Evolutionary conservation across 1,140 invertebrate genomes (phyloP).

Genomic region (Orius insidiosus): DNA sequence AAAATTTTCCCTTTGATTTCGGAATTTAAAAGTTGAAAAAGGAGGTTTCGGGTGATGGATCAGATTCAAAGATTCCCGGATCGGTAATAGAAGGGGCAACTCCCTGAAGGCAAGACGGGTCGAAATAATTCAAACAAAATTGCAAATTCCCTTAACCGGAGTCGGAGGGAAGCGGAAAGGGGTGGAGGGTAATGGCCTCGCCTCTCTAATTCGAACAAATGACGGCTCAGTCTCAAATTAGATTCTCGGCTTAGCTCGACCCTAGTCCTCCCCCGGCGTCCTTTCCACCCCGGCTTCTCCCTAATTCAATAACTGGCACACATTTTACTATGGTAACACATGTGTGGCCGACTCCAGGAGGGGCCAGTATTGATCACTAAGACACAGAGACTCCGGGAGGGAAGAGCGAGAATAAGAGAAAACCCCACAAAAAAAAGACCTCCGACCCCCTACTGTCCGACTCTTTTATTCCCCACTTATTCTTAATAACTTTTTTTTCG

Average conservation of each 20-base stretch:
- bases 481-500: too few relatives aligned
- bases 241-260: slow-evolving; percentile 14
- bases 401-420: too few relatives aligned
- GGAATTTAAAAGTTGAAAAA: neutral
- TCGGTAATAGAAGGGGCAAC: neutral
- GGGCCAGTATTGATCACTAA: slow-evolving; percentile 9
- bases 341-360: slow-evolving; percentile 13
- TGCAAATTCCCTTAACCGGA: slow-evolving; percentile 18
- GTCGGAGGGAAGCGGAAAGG: neutral
- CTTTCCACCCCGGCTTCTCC: slow-evolving; percentile 7
- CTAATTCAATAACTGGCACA: slow-evolving; percentile 22
- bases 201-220: slow-evolving; percentile 21
- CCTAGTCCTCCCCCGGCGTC: slow-evolving; percentile 2
- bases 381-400: slow-evolving; percentile 5
- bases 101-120: neutral
- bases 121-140: slow-evolving; percentile 20
- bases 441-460: too few relatives aligned
- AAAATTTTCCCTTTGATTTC: too few relatives aligned
- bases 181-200: slow-evolving; percentile 11
- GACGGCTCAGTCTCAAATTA: slow-evolving; percentile 20
- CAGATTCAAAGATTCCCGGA: neutral
- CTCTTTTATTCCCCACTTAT: too few relatives aligned
- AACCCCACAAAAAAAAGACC: too few relatives aligned
- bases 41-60: slow-evolving; percentile 1
- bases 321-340: slow-evolving; percentile 21